Evolutionary conservation across 1,140 invertebrate genomes (phyloP).

Genomic region (Platyura marginata): DNA sequence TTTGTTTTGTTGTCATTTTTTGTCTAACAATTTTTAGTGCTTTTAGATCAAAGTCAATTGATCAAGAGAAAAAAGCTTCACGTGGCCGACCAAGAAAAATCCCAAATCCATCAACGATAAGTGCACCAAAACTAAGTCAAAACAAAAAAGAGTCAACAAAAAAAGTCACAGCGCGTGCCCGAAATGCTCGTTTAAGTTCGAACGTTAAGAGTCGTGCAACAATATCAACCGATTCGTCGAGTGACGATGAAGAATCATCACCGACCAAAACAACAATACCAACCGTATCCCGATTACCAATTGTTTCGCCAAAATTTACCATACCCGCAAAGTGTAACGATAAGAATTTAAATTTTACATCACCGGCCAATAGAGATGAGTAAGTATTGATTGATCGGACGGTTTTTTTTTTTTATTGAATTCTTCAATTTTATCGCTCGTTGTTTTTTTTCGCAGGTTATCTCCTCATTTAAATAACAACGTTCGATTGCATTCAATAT

Average conservation of each 20-base stretch:
- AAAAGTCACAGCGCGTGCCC: slow-evolving; percentile 2
- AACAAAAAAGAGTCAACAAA: slow-evolving; percentile 16
- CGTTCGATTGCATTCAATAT: neutral
- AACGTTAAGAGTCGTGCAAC: slow-evolving; percentile 4
- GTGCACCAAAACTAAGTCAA: slow-evolving; percentile 13
- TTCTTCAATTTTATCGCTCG: too few relatives aligned
- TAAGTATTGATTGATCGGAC: too few relatives aligned
- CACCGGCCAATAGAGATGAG: neutral
- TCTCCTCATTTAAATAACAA: neutral
- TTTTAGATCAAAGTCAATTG: slow-evolving; percentile 4
- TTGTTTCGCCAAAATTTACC: neutral
- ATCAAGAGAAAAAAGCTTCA: slow-evolving; percentile 11
- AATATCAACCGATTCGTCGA: slow-evolving; percentile 1
- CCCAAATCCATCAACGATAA: slow-evolving; percentile 5
- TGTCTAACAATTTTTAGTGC: too few relatives aligned
- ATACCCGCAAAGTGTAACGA: neutral
- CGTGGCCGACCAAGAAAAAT: slow-evolving; percentile 18
- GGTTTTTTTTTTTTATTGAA: too few relatives aligned
- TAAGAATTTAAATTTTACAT: neutral
- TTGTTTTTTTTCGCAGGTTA: neutral
- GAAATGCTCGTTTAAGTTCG: slow-evolving; percentile 5
- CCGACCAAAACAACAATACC: neutral
- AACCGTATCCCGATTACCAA: neutral
- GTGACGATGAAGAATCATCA: neutral
- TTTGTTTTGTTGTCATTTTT: too few relatives aligned